Conservation (phyloP, 2,888 invertebrate genomes). For the Stegophylla sp. region DNA sequence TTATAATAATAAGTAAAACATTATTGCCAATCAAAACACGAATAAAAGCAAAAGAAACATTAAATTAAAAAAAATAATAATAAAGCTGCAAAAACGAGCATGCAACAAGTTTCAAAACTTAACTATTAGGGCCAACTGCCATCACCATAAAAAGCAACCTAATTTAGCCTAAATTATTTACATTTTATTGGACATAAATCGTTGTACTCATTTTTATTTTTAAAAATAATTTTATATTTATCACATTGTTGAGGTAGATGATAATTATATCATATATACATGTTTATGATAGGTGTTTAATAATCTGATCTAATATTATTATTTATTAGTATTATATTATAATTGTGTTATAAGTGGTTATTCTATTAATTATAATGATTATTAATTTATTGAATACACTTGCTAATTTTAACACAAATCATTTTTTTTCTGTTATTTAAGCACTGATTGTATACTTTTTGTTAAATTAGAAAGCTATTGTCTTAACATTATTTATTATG, state of each 20-base stretch:
- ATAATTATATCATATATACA: slow-evolving; percentile 31
- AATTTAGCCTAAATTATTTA: slow-evolving; percentile 39
- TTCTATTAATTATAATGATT: slow-evolving; percentile 5
- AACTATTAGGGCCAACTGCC: slow-evolving; percentile 22
- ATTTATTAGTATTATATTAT: too few species aligned
- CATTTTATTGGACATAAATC: slow-evolving; percentile 35
- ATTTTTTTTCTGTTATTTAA: slow-evolving; percentile 15
- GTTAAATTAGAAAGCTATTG: background rate
- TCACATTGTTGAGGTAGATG: slow-evolving; percentile 33
- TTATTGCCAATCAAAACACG: slow-evolving; percentile 42
- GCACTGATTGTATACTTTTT: slow-evolving; percentile 17
- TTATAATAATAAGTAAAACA: slow-evolving; percentile 8
- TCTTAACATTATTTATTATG: slow-evolving; percentile 13
- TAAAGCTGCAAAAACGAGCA: slow-evolving; percentile 56
- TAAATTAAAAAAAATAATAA: slow-evolving; percentile 27
- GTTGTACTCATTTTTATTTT: slow-evolving; percentile 36
- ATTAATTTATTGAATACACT: slow-evolving; percentile 1
- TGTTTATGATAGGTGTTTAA: slow-evolving; percentile 10
- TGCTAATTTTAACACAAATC: background rate
- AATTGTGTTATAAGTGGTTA: background rate
- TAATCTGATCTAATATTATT: slow-evolving; percentile 17
- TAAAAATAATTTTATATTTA: slow-evolving; percentile 28
- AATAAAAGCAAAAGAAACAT: slow-evolving; percentile 32
- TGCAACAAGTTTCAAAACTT: slow-evolving; percentile 42
- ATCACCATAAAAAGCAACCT: slow-evolving; percentile 46